Base-by-base conservation (phyloP, 2,113 vertebrate genomes). In the Macaca mulatta region DNA sequence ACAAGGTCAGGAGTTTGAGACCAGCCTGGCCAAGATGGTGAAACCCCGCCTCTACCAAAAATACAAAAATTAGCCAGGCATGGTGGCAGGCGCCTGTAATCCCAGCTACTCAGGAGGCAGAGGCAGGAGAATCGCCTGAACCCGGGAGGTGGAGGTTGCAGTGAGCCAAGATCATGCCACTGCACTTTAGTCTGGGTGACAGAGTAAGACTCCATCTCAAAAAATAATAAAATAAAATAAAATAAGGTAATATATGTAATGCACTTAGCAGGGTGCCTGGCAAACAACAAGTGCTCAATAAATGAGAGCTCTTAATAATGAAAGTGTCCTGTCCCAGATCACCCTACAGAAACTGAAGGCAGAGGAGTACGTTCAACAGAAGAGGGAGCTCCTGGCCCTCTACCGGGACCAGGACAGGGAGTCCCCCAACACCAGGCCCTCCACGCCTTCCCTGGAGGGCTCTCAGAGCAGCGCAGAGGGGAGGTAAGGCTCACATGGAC, bases 331-430 rank as follows among this genome's bases (percentile, higher is more conserved):
- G 4, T 38, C 67, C 27, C 89, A 98, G 97, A 69, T 11, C 35
- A 23, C 85, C 43, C 92, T 98, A 85, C 97, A 96, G 85, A 98
- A 95, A 74, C 82, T 98, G 93, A 98, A 98, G 78, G 18, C 40
- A 5, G 90, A 98, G 38, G 97, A 97, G 27, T 97, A 84, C 0
- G 30, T 96, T 20, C 97, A 95, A 50, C 98, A 97, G 96, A 98
- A 97, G 97, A 96, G 97, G 69, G 96, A 87, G 72, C 97, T 98
- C 43, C 97, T 98, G 90, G 95, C 98, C 55, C 93, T 97, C 67
- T 97, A 98, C 32, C 80, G 93, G 20, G 43, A 97, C 89, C 64
- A 0, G 55, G 88, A 89, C n/a, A 70, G 7, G 57, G 92, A 86
- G 72, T 90, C 87, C 38, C 84, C 45, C 6, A 30, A 84, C 84